These are phyloP conservation scores for Matsumurasca onukii DNA, from an alignment of 1,140 invertebrate genomes.

Conservation along the genomic window DNA sequence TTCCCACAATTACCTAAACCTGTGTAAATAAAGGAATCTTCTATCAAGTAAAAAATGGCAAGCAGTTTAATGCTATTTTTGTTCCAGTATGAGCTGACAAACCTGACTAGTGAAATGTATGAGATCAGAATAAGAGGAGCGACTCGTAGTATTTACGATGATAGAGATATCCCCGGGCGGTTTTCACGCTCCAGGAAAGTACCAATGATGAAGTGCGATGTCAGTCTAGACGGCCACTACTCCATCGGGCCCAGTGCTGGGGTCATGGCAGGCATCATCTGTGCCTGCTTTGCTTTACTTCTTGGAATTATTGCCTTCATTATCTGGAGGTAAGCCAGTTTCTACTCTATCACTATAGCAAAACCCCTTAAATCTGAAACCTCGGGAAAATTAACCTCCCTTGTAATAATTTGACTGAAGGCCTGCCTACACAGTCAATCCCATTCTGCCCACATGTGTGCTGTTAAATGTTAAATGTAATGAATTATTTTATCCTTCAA, in stretches of 20 bases:
- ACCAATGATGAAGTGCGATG: constrained; percentile 30
- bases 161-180: constrained; percentile 62
- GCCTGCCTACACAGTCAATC: too few species aligned
- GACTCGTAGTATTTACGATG: constrained; percentile 65
- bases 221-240: not conserved
- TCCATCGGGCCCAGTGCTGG: constrained; percentile 2
- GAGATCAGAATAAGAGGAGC: constrained; percentile 72
- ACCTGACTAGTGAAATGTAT: constrained; percentile 74
- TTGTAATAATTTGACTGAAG: too few species aligned
- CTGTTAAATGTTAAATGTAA: too few species aligned
- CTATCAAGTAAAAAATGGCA: too few species aligned
- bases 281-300: constrained; percentile 69
- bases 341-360: too few species aligned
- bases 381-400: too few species aligned
- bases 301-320: constrained; percentile 69
- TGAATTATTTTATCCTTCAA: too few species aligned
- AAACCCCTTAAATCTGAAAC: too few species aligned
- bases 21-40: too few species aligned
- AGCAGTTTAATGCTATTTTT: too few species aligned
- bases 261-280: constrained; percentile 69
- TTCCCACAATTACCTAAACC: too few species aligned
- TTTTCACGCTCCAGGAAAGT: constrained; percentile 63
- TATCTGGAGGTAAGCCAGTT: constrained; percentile 66
- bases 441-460: too few species aligned
- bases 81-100: constrained; percentile 47